Conservation (phyloP, 2,888 invertebrate species). For the Psococerastis gibbosa region DNA sequence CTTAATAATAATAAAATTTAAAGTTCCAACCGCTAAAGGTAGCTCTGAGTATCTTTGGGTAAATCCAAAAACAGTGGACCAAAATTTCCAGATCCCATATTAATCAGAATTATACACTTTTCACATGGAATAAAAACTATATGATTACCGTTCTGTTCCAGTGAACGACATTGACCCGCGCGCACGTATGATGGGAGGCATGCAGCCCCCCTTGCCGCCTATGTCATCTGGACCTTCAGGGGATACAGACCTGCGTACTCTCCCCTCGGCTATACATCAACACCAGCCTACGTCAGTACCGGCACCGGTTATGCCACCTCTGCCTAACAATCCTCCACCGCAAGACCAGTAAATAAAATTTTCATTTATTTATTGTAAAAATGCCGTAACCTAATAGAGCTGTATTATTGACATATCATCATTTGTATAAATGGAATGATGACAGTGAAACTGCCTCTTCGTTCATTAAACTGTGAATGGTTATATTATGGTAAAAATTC, state of each 20-base stretch:
- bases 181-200: background rate
- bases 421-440: slow-evolving; percentile 3
- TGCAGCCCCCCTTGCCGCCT: background rate
- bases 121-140: no score
- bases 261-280: no score
- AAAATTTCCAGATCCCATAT: no score
- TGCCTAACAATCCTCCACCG: slow-evolving; percentile 15
- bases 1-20: no score
- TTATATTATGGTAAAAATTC: no score
- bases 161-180: slow-evolving; percentile 5
- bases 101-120: no score
- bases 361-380: no score
- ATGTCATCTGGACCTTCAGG: background rate
- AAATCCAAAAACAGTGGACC: no score
- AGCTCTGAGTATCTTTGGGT: no score
- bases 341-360: background rate
- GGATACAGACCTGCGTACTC: slow-evolving; percentile 3
- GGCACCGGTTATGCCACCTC: slow-evolving; percentile 14
- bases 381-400: background rate
- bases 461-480: slow-evolving; percentile 13
- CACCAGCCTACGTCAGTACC: slow-evolving; percentile 14
- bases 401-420: background rate
- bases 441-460: background rate
- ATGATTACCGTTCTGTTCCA: no score
- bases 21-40: no score